These are phyloP conservation scores for Dipus sagitta DNA, from an alignment of 2,797 vertebrate genomes.

Conservation along the genomic window DNA sequence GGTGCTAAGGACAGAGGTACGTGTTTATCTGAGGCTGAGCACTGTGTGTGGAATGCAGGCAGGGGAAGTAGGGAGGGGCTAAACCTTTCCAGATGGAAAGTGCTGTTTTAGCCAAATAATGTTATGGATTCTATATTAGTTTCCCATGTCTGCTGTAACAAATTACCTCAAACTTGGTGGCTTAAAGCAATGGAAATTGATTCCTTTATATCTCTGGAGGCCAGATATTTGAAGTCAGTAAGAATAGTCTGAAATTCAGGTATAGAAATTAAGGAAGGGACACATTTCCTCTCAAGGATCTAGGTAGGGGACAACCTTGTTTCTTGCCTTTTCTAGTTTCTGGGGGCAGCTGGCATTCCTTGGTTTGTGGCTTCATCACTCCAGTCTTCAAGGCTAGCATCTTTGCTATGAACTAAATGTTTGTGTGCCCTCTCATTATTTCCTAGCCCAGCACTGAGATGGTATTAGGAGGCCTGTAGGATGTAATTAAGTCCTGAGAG, in stretches of 20 bases:
- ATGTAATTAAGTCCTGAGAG: background rate
- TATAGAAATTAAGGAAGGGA: background rate
- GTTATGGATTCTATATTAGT: background rate
- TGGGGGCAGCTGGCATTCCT: background rate
- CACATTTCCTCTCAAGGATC: background rate
- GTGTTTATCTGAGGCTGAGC: background rate
- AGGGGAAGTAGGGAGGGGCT: background rate
- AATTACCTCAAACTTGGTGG: background rate
- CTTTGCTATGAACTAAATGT: background rate
- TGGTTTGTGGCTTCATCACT: background rate
- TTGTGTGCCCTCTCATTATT: background rate
- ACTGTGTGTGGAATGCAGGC: background rate
- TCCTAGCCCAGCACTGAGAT: background rate
- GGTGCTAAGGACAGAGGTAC: background rate
- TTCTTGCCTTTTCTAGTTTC: background rate
- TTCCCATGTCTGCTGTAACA: conserved; percentile 54
- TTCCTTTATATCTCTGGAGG: background rate
- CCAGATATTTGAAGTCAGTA: background rate
- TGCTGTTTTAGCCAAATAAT: background rate
- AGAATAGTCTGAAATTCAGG: background rate
- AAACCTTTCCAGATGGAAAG: conserved; percentile 42
- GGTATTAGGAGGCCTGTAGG: background rate
- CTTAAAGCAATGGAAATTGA: conserved; percentile 39
- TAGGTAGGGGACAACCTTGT: background rate
- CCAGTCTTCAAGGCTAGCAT: background rate